These are phyloP conservation scores for Anthopleura sola DNA, from an alignment of 64 coral and sea anemone species.

Conservation along the genomic window DNA sequence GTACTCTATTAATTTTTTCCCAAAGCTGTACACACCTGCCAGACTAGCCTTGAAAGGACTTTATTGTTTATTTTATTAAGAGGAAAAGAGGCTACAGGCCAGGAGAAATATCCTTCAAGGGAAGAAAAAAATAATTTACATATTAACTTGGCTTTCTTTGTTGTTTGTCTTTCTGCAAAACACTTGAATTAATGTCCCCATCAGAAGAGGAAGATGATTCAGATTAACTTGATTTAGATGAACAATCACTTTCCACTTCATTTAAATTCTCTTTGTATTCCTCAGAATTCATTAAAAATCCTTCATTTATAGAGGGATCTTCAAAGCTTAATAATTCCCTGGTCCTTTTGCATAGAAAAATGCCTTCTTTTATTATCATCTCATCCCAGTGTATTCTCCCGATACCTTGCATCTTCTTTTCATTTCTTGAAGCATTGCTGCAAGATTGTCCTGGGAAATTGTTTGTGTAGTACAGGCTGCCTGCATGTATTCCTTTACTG, in stretches of 20 bases:
- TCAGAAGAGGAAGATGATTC: background rate
- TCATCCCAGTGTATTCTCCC: conserved; percentile 49
- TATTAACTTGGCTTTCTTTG: conserved; percentile 38
- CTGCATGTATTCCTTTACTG: conserved; percentile 39
- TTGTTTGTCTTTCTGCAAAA: background rate
- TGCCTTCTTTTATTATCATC: conserved; percentile 45
- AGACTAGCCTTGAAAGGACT: conserved; percentile 27
- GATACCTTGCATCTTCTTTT: conserved; percentile 27
- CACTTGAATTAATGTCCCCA: too few species aligned
- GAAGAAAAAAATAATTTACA: conserved; percentile 57
- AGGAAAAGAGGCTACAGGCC: conserved; percentile 44
- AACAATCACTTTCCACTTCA: background rate
- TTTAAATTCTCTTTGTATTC: background rate
- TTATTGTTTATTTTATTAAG: background rate
- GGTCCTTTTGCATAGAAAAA: conserved; percentile 43
- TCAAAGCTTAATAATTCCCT: conserved; percentile 53
- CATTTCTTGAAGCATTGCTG: conserved; percentile 48
- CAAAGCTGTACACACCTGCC: conserved; percentile 41
- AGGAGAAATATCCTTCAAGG: conserved; percentile 39
- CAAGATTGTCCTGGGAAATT: conserved; percentile 26
- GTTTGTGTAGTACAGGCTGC: conserved; percentile 12
- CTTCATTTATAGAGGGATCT: too few species aligned
- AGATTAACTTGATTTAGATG: background rate
- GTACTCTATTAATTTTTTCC: conserved; percentile 14
- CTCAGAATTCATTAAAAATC: background rate